These are phyloP conservation scores for Lutraria lutraria DNA, from an alignment of 2,888 invertebrate species.

Conservation along the genomic window DNA sequence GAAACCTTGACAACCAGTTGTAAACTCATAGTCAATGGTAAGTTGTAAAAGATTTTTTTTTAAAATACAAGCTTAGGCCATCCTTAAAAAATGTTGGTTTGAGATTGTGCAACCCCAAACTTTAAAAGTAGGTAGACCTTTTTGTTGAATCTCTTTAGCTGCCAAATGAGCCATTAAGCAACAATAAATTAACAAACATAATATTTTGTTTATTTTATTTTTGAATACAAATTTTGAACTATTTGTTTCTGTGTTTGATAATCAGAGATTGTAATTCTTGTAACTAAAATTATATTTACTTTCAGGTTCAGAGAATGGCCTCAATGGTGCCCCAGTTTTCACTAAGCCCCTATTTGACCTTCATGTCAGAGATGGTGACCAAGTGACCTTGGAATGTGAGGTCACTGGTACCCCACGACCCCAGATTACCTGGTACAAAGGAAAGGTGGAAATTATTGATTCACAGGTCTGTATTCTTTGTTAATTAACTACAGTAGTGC, in stretches of 20 bases:
- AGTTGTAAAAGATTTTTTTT: not conserved
- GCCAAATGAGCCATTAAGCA: too few relatives aligned
- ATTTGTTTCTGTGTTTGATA: too few relatives aligned
- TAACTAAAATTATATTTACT: not conserved
- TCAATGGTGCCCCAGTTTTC: conserved; percentile 73
- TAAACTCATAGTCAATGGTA: conserved; percentile 75
- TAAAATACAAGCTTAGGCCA: too few relatives aligned
- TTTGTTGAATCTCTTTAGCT: too few relatives aligned
- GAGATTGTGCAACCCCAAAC: too few relatives aligned
- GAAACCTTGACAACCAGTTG: conserved; percentile 74
- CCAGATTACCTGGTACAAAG: conserved; percentile 81
- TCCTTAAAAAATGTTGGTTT: too few relatives aligned
- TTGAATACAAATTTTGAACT: too few relatives aligned
- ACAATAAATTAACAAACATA: too few relatives aligned
- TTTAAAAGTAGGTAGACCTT: too few relatives aligned
- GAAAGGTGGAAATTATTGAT: conserved; percentile 79
- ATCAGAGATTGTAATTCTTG: not conserved
- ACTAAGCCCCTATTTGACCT: conserved; percentile 70
- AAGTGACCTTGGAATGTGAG: conserved; percentile 79
- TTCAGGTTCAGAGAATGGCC: conserved; percentile 53
- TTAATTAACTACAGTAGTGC: not conserved
- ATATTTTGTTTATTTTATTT: too few relatives aligned
- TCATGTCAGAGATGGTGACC: conserved; percentile 78
- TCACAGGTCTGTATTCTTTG: conserved; percentile 71
- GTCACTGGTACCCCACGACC: conserved; percentile 81